phyloP scores from a whole-genome alignment of 2,797 vertebrate genomes.

The Lepus townsendii region DNA sequence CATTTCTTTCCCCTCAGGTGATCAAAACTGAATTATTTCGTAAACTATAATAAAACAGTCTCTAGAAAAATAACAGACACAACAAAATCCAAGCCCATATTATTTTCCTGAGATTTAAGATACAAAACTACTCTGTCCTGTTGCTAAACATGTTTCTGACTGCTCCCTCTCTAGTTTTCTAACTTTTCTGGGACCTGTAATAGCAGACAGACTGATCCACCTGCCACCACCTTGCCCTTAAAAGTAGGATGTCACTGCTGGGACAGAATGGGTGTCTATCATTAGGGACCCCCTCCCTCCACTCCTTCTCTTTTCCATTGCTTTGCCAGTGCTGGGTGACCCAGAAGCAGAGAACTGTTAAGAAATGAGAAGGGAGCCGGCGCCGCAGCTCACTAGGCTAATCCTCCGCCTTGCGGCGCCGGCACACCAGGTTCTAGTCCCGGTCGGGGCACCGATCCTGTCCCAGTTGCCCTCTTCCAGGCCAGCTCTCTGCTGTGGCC shows the following conservation, averaged over 20 bases:
- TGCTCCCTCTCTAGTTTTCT: neutral
- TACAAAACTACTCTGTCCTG: neutral
- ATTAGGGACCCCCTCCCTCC: too few relatives aligned
- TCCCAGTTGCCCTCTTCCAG: too few relatives aligned
- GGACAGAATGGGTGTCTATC: too few relatives aligned
- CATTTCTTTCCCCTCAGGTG: neutral
- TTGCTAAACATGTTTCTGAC: neutral
- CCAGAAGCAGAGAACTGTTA: too few relatives aligned
- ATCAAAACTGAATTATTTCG: neutral
- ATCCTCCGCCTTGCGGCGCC: too few relatives aligned
- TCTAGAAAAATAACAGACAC: constrained; percentile 19
- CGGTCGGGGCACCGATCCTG: too few relatives aligned
- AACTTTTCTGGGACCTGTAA: neutral
- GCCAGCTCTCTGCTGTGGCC: too few relatives aligned
- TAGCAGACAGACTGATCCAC: neutral
- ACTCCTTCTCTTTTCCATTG: too few relatives aligned
- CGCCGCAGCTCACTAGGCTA: too few relatives aligned
- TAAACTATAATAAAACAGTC: constrained; percentile 36
- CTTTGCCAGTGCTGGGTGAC: too few relatives aligned
- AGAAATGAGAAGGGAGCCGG: neutral
- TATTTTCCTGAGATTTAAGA: neutral
- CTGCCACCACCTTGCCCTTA: neutral
- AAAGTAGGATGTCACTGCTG: neutral
- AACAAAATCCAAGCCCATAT: constrained; percentile 7
- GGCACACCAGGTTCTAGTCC: too few relatives aligned